Conservation (phyloP, 2,113 vertebrate genomes). For the Melanotaenia duboulayi region DNA sequence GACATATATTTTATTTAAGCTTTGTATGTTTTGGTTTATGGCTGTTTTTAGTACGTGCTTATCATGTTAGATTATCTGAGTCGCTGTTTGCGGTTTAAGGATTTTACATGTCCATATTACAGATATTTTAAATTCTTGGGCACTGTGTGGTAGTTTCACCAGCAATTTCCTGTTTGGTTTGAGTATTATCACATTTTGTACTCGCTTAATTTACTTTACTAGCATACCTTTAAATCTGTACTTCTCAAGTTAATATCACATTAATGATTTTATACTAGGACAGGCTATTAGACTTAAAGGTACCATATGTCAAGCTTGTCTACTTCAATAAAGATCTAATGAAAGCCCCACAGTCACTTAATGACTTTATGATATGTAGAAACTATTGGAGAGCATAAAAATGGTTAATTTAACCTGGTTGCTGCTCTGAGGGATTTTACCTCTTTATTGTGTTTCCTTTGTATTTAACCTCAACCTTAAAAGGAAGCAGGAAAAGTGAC, state of each 20-base stretch:
- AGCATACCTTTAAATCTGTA: neutral
- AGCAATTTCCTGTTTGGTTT: constrained; percentile 2
- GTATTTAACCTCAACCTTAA: constrained; percentile 63
- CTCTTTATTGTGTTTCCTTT: constrained; percentile 71
- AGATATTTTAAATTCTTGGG: neutral
- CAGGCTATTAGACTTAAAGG: constrained; percentile 4
- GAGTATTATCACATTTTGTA: neutral
- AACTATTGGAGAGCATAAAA: constrained; percentile 38
- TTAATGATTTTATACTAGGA: neutral
- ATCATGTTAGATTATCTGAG: neutral
- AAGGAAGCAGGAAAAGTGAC: constrained; percentile 51
- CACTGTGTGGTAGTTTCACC: neutral
- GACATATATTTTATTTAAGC: neutral
- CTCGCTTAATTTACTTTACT: neutral
- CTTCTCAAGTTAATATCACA: neutral
- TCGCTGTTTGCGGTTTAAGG: neutral
- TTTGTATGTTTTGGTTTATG: neutral
- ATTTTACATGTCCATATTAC: constrained; percentile 5
- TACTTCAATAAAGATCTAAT: constrained; percentile 38
- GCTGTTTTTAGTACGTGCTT: neutral
- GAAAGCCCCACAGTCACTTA: constrained; percentile 32
- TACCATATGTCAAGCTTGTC: constrained; percentile 46
- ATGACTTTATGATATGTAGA: constrained; percentile 36
- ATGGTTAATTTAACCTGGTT: constrained; percentile 46
- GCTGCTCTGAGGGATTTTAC: constrained; percentile 50